Conservation (phyloP, 2,797 vertebrate genomes). For the Myiotriccus ornatus region DNA sequence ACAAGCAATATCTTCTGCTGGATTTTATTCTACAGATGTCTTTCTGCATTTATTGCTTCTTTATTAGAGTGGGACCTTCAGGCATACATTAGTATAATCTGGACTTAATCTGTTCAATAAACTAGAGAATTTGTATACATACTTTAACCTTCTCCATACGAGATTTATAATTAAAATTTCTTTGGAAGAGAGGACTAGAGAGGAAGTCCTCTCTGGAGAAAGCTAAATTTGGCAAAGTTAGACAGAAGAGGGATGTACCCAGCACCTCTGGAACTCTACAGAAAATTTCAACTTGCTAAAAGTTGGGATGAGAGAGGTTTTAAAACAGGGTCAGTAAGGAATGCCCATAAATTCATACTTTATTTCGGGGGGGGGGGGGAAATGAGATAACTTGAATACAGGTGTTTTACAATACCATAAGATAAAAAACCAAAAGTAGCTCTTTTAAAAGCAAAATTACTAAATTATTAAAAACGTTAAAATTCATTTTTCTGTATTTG, state of each 20-base stretch:
- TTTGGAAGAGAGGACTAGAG: neutral
- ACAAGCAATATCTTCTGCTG: neutral
- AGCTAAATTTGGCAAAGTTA: neutral
- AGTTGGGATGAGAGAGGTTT: neutral
- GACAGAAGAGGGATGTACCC: neutral
- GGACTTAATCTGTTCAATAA: neutral
- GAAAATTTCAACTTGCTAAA: neutral
- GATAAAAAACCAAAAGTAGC: neutral
- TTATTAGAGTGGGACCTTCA: neutral
- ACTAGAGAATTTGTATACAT: neutral
- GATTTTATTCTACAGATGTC: neutral
- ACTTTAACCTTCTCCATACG: neutral
- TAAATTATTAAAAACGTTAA: neutral
- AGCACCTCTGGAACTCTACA: neutral
- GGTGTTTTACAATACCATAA: neutral
- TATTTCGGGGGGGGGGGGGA: neutral
- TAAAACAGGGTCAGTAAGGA: neutral
- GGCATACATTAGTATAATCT: accelerated
- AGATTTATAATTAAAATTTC: neutral
- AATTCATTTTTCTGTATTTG: neutral
- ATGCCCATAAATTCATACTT: neutral
- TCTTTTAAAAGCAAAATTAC: neutral
- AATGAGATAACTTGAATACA: neutral
- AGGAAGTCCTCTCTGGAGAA: neutral
- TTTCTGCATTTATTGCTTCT: neutral